Evolutionary conservation across 2,888 invertebrate species (phyloP).

Genomic region (Phania funesta): DNA sequence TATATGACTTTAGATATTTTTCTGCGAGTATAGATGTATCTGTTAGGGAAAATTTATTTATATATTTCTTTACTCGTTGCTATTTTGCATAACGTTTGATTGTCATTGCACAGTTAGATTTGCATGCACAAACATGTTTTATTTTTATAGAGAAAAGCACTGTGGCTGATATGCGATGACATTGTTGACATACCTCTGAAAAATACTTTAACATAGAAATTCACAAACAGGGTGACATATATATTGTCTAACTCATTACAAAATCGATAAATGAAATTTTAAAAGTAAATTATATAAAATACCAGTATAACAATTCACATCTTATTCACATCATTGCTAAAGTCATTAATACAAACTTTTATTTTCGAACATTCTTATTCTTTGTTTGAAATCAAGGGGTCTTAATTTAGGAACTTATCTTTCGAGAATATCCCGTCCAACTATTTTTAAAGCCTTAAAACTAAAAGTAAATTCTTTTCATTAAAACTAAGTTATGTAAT

Average conservation of each 20-base stretch:
- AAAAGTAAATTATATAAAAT: too few relatives aligned
- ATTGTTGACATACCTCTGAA: conserved; percentile 42
- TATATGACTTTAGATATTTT: neutral
- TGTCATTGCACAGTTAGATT: conserved; percentile 22
- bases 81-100: conserved; percentile 51
- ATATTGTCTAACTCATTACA: neutral
- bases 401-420: too few relatives aligned
- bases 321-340: too few relatives aligned
- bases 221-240: neutral
- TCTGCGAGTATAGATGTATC: neutral
- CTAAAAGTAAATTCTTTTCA: too few relatives aligned
- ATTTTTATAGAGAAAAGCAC: conserved; percentile 13
- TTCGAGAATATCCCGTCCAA: too few relatives aligned
- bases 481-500: too few relatives aligned
- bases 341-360: too few relatives aligned
- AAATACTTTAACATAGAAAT: conserved; percentile 25
- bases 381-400: too few relatives aligned
- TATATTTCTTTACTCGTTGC: conserved; percentile 21
- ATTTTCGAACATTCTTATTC: too few relatives aligned
- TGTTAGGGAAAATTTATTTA: neutral
- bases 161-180: conserved; percentile 50
- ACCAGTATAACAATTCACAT: too few relatives aligned
- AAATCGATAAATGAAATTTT: too few relatives aligned
- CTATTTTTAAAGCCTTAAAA: too few relatives aligned
- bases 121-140: conserved; percentile 42